A percentile compares a stretch with the other conserved stretches of the same genome.
phyloP scores from a whole-genome alignment of 2,888 invertebrate genomes.

The Tenthredo mesomela region DNA sequence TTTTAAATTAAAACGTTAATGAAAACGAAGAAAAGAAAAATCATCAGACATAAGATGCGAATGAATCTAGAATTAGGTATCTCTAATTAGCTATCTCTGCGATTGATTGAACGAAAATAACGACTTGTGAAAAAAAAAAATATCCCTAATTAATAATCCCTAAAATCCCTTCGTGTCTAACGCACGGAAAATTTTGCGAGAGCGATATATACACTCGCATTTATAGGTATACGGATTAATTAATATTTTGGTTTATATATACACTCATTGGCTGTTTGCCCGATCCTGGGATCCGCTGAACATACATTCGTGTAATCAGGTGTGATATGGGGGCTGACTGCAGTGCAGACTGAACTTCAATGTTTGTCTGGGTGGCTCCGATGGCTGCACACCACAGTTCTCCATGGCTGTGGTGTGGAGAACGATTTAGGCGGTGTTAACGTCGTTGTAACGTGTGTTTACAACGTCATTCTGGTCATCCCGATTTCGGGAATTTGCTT shows the following conservation, averaged over 20 bases:
- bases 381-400: not conserved
- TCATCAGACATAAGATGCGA: not conserved
- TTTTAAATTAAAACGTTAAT: not conserved
- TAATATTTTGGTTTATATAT: conserved; percentile 25
- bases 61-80: not conserved
- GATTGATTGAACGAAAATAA: not conserved
- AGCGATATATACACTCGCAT: not conserved
- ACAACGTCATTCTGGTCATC: conserved; percentile 26
- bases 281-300: conserved; percentile 8
- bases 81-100: not conserved
- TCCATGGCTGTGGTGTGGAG: not conserved
- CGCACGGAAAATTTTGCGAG: not conserved
- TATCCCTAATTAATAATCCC: not conserved
- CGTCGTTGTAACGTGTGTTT: conserved; percentile 41
- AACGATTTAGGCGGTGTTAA: conserved; percentile 34
- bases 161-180: not conserved
- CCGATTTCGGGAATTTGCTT: not conserved
- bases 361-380: conserved; percentile 7
- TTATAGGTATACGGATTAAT: conserved; percentile 6
- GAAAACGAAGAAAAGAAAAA: not conserved
- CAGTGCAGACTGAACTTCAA: not conserved
- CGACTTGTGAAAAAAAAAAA: not conserved
- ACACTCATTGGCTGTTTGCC: conserved; percentile 38
- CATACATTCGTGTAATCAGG: conserved; percentile 43
- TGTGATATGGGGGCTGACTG: conserved; percentile 24